Conservation (phyloP, 2,797 vertebrate species). For the Podarcis lilfordi region DNA sequence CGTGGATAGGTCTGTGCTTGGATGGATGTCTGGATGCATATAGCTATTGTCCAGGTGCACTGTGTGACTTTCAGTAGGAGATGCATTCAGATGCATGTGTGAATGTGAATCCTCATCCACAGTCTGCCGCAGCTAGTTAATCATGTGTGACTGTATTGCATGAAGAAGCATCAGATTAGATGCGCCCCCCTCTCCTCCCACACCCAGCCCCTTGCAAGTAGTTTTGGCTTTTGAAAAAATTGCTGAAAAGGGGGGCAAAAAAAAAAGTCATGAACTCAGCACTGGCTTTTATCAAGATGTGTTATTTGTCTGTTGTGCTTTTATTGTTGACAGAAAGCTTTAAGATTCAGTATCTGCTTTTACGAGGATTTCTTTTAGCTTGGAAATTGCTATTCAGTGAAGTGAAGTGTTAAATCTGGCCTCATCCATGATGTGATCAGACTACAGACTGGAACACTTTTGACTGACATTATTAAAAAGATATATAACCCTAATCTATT, state of each 20-base stretch:
- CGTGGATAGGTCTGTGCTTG: not conserved
- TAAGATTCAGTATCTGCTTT: slow-evolving; percentile 53
- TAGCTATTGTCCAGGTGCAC: not conserved
- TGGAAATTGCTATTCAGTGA: slow-evolving; percentile 70
- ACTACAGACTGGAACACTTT: slow-evolving; percentile 62
- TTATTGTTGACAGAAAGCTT: slow-evolving; percentile 55
- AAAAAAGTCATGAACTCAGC: not conserved
- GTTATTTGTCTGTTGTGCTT: slow-evolving; percentile 46
- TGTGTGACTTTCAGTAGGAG: not conserved
- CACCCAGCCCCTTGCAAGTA: not conserved
- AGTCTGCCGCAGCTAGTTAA: not conserved
- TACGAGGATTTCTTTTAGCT: slow-evolving; percentile 60
- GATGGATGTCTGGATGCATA: not conserved
- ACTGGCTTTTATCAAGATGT: slow-evolving; percentile 44
- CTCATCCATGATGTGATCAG: slow-evolving; percentile 58
- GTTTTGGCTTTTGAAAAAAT: not conserved
- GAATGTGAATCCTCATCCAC: not conserved
- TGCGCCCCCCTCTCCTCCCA: not conserved
- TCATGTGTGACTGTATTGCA: not conserved
- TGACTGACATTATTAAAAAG: slow-evolving; percentile 65
- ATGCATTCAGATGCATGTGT: not conserved
- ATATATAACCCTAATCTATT: slow-evolving; percentile 62
- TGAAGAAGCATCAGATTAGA: not conserved
- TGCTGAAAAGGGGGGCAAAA: not conserved
- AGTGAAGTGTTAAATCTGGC: slow-evolving; percentile 75